Evolutionary conservation across 2,113 vertebrate species (phyloP).

Genomic region (Ceuthmochares aereus): DNA sequence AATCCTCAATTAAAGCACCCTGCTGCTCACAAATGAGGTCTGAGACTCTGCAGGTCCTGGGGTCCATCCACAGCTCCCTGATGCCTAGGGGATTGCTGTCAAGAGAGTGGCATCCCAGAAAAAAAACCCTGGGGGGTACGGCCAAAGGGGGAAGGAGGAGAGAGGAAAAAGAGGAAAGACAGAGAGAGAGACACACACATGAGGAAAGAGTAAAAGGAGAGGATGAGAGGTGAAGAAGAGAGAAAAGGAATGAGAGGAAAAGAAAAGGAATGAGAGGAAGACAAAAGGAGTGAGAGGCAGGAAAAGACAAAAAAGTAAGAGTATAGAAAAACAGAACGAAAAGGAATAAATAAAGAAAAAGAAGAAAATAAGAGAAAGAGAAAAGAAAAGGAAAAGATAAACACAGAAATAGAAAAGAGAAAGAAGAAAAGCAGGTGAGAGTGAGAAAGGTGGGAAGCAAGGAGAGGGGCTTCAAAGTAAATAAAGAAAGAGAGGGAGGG

Average conservation of each 20-base stretch:
- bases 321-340: too few relatives aligned
- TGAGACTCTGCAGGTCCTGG: neutral
- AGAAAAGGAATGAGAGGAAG: rapidly evolving
- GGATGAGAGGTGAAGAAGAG: too few relatives aligned
- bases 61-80: neutral
- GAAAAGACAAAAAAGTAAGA: rapidly evolving
- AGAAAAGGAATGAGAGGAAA: rapidly evolving
- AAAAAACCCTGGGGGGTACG: neutral
- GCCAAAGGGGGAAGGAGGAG: neutral
- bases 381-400: neutral
- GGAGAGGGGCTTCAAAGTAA: neutral
- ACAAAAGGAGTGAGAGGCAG: too few relatives aligned
- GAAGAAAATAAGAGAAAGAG: too few relatives aligned
- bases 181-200: neutral
- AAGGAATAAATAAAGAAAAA: neutral
- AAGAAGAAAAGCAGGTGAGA: neutral
- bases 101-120: rapidly evolving
- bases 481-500: neutral
- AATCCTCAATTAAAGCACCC: neutral
- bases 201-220: neutral
- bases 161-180: neutral
- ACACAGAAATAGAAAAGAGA: neutral
- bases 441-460: neutral
- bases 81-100: neutral
- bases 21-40: constrained; percentile 23